Conservation (phyloP, 2,797 vertebrate genomes). For the Tokudaia tokunoshimensis region DNA sequence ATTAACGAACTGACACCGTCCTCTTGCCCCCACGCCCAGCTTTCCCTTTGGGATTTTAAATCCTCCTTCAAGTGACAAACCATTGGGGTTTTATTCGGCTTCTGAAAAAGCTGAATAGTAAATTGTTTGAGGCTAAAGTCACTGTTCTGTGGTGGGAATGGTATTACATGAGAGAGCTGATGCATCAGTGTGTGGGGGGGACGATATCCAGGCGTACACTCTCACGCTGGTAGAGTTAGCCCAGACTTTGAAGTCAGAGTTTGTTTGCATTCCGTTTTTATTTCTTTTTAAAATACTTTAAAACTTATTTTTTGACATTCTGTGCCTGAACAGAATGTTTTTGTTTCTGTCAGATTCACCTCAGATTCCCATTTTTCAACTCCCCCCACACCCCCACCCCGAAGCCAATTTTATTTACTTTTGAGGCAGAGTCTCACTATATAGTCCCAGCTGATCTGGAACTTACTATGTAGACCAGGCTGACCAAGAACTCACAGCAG, state of each 20-base stretch:
- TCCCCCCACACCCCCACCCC: not conserved
- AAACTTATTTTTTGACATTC: not conserved
- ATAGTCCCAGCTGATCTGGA: not conserved
- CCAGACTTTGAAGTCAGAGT: conserved; percentile 38
- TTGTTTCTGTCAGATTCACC: not conserved
- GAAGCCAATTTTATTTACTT: not conserved
- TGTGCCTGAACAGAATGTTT: not conserved
- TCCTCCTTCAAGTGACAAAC: not conserved
- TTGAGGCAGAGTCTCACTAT: not conserved
- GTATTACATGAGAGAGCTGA: not conserved
- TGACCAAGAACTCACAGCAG: not conserved
- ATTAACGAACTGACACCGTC: not conserved
- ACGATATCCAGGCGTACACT: not conserved
- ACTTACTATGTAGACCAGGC: not conserved
- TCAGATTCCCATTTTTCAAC: not conserved
- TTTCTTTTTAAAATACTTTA: not conserved
- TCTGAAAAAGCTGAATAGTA: conserved; percentile 54
- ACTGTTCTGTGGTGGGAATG: conserved; percentile 41
- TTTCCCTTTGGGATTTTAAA: conserved; percentile 49
- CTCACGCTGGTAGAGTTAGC: not conserved
- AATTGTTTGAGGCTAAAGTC: conserved; percentile 59
- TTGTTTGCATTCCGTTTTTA: conserved; percentile 26
- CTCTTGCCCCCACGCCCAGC: not conserved
- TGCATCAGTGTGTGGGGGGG: not conserved
- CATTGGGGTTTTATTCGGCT: conserved; percentile 57